Evolutionary conservation across 2,113 vertebrate species (phyloP), one percentile per base, ranked within the genome.

Genomic region (Equus przewalskii): DNA sequence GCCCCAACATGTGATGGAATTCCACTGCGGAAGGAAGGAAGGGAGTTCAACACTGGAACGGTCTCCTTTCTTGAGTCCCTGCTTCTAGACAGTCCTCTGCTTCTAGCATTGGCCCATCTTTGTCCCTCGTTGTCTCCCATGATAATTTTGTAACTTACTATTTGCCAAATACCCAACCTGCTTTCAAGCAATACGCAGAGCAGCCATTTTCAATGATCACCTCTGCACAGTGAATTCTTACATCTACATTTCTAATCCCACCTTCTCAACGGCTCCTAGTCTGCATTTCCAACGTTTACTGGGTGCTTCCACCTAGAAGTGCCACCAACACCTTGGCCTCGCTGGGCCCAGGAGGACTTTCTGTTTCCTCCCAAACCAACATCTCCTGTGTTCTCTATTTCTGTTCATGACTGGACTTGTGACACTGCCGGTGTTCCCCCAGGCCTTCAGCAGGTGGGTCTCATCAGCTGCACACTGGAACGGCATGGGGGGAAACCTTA

Each of bases 51-150:
- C 36, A 44, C 22, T 14, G 36, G 4, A 49, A 5, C 12, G 0
- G 24, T 46, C 41, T 33, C 8, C 33, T 70, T n/a, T 19, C 70
- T 49, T 6, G 26, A 26, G 62, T 11, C 64, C 5, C 65, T 28
- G 30, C 18, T 15, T 26, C 44, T 8, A 0, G 3, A 7, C 10
- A 7, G 4, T 13, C 44, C 44, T 44, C 12, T 1, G 28, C 9
- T 10, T 41, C 73, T 36, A 36, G 33, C 44, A 81, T 1, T 18
- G 9, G 65, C 76, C 56, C 9, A 3, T 54, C 46, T 87, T 5
- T 49, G 49, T 30, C 73, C 78, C 18, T 46, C 13, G 75, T 28
- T 81, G 65, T 73, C n/a, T 65, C 49, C 26, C n/a, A 1, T 18
- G 56, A 81, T 60, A 75, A 22, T 65, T 83, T 46, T 36, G n/a